Conservation (phyloP, 2,797 vertebrate genomes). For the Coendou prehensilis region DNA sequence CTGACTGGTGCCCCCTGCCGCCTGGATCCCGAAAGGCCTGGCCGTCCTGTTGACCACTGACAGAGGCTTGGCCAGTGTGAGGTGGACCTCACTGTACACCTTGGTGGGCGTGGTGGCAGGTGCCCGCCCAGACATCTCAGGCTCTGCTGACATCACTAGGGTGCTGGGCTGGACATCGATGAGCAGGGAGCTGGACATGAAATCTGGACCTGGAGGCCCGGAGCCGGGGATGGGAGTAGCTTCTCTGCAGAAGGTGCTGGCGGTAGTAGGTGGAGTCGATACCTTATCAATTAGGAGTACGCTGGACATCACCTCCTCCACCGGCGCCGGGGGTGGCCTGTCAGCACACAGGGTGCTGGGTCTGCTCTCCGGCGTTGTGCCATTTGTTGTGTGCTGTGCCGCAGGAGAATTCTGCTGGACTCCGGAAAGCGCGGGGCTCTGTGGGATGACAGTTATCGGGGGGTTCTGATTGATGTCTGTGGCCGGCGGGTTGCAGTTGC, state of each 20-base stretch:
- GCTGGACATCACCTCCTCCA: constrained; percentile 48
- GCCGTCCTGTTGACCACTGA: constrained; percentile 95
- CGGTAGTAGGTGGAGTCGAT: background rate
- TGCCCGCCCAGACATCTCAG: background rate
- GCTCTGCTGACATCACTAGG: background rate
- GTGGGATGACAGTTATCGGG: background rate
- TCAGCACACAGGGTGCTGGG: constrained; percentile 53
- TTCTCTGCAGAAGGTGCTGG: constrained; percentile 71
- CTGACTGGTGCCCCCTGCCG: background rate
- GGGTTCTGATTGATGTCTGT: constrained; percentile 79
- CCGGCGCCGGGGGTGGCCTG: background rate
- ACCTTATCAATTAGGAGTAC: constrained; percentile 59
- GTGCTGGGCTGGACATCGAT: constrained; percentile 58
- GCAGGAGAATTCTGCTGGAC: constrained; percentile 69
- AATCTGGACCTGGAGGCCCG: background rate
- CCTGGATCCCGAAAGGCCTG: constrained; percentile 94
- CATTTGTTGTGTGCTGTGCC: constrained; percentile 30
- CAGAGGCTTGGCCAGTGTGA: constrained; percentile 90
- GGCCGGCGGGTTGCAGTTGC: constrained; percentile 46
- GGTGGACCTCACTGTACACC: constrained; percentile 91
- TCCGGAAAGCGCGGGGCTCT: background rate
- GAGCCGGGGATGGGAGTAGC: constrained; percentile 51
- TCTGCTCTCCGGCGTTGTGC: background rate
- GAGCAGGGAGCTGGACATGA: constrained; percentile 75
- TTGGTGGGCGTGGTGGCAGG: constrained; percentile 87